Evolutionary conservation across 2,888 invertebrate species (phyloP).

Genomic region (Mimachlamys varia): DNA sequence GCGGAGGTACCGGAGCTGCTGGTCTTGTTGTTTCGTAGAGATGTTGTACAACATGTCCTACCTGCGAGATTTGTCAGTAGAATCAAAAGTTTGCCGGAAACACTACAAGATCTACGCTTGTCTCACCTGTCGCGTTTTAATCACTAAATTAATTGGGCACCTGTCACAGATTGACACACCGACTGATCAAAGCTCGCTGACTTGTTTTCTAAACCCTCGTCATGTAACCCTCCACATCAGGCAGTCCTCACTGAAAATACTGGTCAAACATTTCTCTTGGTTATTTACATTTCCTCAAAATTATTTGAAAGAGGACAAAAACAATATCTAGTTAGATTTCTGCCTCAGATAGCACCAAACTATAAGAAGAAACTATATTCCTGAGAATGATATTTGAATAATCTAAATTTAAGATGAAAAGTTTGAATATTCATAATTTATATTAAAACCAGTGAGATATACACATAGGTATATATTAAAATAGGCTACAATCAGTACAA

Average conservation of each 20-base stretch:
- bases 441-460: too few relatives aligned
- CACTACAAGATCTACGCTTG: not conserved
- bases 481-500: too few relatives aligned
- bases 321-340: too few relatives aligned
- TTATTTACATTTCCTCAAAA: not conserved
- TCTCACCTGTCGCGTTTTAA: conserved; percentile 29
- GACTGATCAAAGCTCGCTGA: not conserved
- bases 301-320: not conserved
- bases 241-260: not conserved
- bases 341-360: too few relatives aligned
- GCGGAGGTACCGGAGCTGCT: not conserved
- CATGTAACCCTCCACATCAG: not conserved
- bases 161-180: not conserved
- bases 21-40: not conserved
- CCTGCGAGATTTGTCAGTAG: not conserved
- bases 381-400: too few relatives aligned
- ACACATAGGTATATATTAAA: too few relatives aligned
- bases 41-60: not conserved
- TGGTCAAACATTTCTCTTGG: not conserved
- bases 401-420: too few relatives aligned
- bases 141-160: conserved; percentile 10
- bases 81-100: conserved; percentile 10
- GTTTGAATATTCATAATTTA: too few relatives aligned
- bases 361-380: too few relatives aligned
- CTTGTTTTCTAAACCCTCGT: not conserved